These are phyloP conservation scores for Pseudanteris insignis DNA, from an alignment of 2,888 invertebrate genomes.

Conservation along the genomic window DNA sequence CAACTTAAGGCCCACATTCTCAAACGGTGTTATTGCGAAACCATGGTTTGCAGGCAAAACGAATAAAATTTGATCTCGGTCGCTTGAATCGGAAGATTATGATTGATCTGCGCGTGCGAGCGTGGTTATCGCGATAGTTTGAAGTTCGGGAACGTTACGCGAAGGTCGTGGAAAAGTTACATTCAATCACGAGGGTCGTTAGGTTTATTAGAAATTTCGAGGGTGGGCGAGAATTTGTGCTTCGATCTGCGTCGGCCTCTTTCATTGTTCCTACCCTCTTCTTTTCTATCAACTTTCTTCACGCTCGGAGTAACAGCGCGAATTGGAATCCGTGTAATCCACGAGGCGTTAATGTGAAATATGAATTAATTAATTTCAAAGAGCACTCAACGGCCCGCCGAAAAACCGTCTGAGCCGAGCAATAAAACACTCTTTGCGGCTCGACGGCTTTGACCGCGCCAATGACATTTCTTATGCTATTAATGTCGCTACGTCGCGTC, in stretches of 20 bases:
- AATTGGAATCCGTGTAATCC: constrained; percentile 58
- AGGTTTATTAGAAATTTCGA: constrained; percentile 64
- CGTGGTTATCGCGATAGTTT: constrained; percentile 62
- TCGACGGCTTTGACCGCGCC: constrained; percentile 21
- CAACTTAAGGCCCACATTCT: too few species aligned
- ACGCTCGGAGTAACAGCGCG: constrained; percentile 49
- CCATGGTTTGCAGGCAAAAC: too few species aligned
- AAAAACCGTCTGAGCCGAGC: constrained; percentile 28
- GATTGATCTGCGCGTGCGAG: constrained; percentile 41
- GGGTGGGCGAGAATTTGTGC: constrained; percentile 45
- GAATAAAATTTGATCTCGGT: too few species aligned
- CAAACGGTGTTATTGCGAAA: too few species aligned
- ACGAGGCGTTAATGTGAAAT: constrained; percentile 49
- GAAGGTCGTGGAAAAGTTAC: constrained; percentile 63
- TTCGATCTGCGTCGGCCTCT: constrained; percentile 26
- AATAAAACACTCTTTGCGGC: constrained; percentile 32
- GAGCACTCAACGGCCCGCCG: constrained; percentile 23
- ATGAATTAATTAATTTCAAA: constrained; percentile 49
- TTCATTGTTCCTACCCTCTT: neutral
- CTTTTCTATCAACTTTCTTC: constrained; percentile 38
- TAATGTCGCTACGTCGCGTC: constrained; percentile 18
- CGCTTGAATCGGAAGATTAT: too few species aligned
- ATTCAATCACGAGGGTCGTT: constrained; percentile 66
- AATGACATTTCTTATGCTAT: constrained; percentile 35
- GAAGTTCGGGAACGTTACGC: too few species aligned